phyloP scores from a whole-genome alignment of 2,113 vertebrate genomes.

The Canis aureus region DNA sequence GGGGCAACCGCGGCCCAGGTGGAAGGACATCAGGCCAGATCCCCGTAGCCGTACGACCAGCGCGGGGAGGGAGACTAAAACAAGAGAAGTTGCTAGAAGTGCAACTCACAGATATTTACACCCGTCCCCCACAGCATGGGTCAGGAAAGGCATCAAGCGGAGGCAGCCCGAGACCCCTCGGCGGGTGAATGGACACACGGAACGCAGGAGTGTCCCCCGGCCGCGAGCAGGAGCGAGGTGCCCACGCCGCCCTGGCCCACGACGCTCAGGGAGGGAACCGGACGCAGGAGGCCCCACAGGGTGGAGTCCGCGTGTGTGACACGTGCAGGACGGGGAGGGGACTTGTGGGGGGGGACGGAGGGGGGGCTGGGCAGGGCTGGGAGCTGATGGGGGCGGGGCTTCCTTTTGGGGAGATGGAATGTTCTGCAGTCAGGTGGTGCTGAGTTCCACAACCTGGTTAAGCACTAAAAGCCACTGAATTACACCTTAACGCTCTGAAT shows the following conservation, averaged over 20 bases:
- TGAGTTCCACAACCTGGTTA: neutral
- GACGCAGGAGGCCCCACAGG: neutral
- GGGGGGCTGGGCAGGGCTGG: neutral
- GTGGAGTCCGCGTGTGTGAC: neutral
- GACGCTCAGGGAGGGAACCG: neutral
- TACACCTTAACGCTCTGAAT: accelerated
- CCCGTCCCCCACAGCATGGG: accelerated
- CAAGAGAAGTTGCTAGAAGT: neutral
- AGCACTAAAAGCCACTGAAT: neutral
- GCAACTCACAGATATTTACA: neutral
- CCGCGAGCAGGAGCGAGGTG: accelerated
- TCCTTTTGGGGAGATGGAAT: neutral
- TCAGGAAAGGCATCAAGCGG: neutral
- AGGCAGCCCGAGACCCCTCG: accelerated
- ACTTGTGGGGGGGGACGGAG: neutral
- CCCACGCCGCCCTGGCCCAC: accelerated
- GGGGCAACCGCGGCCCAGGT: neutral
- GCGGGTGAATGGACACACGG: accelerated
- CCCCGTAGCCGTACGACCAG: too few relatives aligned
- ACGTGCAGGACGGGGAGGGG: neutral
- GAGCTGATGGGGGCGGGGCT: neutral
- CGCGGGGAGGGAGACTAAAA: neutral
- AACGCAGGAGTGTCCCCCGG: accelerated
- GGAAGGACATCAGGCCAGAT: neutral
- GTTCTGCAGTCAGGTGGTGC: neutral